Evolutionary conservation across 2,797 vertebrate species (phyloP), one percentile per base, ranked within the genome.

Genomic region (Gallinago stenura): DNA sequence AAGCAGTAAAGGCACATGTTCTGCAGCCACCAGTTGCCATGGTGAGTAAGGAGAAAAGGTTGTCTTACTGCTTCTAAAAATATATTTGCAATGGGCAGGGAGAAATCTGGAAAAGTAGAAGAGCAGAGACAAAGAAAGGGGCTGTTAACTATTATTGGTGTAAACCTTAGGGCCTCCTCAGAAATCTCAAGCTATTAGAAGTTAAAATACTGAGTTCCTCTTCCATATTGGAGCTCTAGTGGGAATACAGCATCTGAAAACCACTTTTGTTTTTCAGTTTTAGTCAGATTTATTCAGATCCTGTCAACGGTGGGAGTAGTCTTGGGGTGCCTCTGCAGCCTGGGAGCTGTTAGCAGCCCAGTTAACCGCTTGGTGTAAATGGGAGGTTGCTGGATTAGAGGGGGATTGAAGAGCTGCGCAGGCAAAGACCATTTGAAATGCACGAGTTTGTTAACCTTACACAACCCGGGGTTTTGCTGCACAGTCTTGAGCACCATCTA

Each of bases 11-110:
- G 37, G 15, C 39, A 51, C 43, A 35, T 39, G 18, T 69, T 83
- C 62, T 64, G 54, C 83, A 94, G 62, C 45, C 81, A 94, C 31
- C 57, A 65, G 95, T 94, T 96, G 90, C 92, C 86, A 94, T 93
- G 86, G 88, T 90, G 80, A 97, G 50, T 60, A 71, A 66, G 72
- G 68, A 89, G 57, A 61, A 92, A 95, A 90, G 26, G 41, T 54
- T 85, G 48, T 84, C 66, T 83, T 87, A 39, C 37, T 75, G 64
- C 30, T 87, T 77, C 88, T 88, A 93, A 93, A 95, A 92, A 93
- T 93, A 85, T 16, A 7, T 39, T 84, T 61, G 45, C 37, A 64
- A 15, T 37, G 53, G 45, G 30, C 33, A 71, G 57, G 48, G 60
- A 89, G 48, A 80, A 88, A 84, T 92, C 19, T 41, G 58, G 26